Conservation (phyloP, 2,888 invertebrate species). For the Cryptosula pallasiana region DNA sequence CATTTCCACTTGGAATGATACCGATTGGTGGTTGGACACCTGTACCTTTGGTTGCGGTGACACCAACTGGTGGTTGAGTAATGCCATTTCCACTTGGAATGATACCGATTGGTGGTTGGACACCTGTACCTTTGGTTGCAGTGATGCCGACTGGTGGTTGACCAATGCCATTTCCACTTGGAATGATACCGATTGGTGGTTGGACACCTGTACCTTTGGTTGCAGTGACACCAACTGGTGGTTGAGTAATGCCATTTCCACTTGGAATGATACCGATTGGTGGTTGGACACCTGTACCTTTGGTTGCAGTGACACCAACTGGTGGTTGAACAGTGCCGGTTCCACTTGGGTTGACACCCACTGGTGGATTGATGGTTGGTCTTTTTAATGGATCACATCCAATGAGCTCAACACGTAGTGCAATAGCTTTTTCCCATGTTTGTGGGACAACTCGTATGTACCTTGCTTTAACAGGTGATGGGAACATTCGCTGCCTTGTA, state of each 20-base stretch:
- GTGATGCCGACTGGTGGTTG: background rate
- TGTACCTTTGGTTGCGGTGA: background rate
- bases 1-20: background rate
- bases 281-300: background rate
- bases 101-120: background rate
- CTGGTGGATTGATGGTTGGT: background rate
- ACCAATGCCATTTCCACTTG: background rate
- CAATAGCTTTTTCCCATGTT: constrained; percentile 70
- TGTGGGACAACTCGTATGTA: constrained; percentile 68
- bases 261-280: background rate
- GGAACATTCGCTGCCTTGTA: constrained; percentile 63
- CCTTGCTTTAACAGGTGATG: constrained; percentile 69
- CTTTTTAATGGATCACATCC: constrained; percentile 59
- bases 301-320: background rate
- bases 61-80: background rate
- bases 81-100: background rate
- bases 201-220: background rate
- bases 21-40: background rate
- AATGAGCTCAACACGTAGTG: constrained; percentile 68
- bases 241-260: background rate
- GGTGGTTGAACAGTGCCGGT: background rate
- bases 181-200: background rate
- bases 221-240: background rate
- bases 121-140: background rate
- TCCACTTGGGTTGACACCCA: background rate